phyloP scores from a whole-genome alignment of 1,140 invertebrate genomes.

The Mylabris phalerata region DNA sequence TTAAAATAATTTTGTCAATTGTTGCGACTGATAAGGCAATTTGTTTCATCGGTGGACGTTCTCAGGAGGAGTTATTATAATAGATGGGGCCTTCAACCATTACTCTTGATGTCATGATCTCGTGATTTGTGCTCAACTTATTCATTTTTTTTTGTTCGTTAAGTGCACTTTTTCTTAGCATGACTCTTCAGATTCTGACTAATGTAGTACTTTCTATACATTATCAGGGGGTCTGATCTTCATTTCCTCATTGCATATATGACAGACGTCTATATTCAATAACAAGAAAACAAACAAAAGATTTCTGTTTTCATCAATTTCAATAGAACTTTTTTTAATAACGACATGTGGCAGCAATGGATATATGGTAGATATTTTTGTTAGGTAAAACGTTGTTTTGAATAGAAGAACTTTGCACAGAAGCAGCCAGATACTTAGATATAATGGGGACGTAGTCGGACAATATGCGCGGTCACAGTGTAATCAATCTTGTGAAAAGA shows the following conservation, averaged over 20 bases:
- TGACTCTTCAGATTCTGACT: conserved; percentile 18
- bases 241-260: conserved; percentile 16
- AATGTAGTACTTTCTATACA: conserved; percentile 17
- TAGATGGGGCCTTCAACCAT: conserved; percentile 13
- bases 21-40: not conserved
- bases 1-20: conserved; percentile 13
- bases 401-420: conserved; percentile 8
- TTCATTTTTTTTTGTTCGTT: conserved; percentile 19
- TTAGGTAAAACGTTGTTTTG: not conserved
- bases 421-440: conserved; percentile 15
- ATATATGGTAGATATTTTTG: conserved; percentile 8
- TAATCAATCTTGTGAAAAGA: conserved; percentile 43
- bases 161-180: conserved; percentile 21
- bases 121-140: conserved; percentile 16
- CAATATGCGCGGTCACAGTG: conserved; percentile 28
- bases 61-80: conserved; percentile 4
- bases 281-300: conserved; percentile 1
- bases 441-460: conserved; percentile 32
- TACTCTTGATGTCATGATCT: conserved; percentile 19
- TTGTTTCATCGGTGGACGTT: conserved; percentile 7
- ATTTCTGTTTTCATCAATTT: not conserved
- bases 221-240: conserved; percentile 15
- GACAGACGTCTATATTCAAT: conserved; percentile 4
- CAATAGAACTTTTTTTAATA: not conserved
- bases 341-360: not conserved